These are phyloP conservation scores for Apostichopus californicus DNA, from an alignment of 35 echinoderm and acorn worm species.

Conservation along the genomic window DNA sequence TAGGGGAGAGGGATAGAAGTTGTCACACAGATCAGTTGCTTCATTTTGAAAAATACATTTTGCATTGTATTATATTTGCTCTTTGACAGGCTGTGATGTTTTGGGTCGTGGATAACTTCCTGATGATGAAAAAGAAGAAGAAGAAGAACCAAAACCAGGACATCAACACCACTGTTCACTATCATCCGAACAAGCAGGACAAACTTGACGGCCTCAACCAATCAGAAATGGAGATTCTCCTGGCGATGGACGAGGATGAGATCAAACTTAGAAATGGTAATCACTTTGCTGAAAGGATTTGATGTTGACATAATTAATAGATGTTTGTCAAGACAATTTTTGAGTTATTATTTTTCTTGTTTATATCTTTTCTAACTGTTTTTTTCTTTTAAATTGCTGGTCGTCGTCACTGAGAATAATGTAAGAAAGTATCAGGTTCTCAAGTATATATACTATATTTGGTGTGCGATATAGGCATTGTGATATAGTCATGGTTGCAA, in stretches of 20 bases:
- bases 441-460: too few relatives aligned
- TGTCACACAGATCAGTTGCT: too few relatives aligned
- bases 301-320: background rate
- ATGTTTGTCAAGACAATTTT: too few relatives aligned
- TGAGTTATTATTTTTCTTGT: too few relatives aligned
- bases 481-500: too few relatives aligned
- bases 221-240: constrained; percentile 83
- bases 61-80: too few relatives aligned
- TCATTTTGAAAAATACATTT: too few relatives aligned
- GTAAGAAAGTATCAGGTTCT: too few relatives aligned
- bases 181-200: constrained; percentile 53
- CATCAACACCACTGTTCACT: constrained; percentile 56
- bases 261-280: constrained; percentile 55
- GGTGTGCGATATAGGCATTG: too few relatives aligned
- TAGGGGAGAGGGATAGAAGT: too few relatives aligned
- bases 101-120: constrained; percentile 98
- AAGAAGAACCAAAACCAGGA: constrained; percentile 44
- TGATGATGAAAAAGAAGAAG: constrained; percentile 83
- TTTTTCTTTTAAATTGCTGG: background rate
- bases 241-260: constrained; percentile 84
- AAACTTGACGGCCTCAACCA: constrained; percentile 44
- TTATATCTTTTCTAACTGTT: too few relatives aligned
- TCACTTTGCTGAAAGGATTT: constrained; percentile 36
- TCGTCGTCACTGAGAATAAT: too few relatives aligned
- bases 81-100: constrained; percentile 90